A percentile compares a stretch with the other conserved stretches of the same genome.
These are phyloP conservation scores for Leuciscus idus DNA, from an alignment of 2,113 vertebrate genomes.

Conservation along the genomic window DNA sequence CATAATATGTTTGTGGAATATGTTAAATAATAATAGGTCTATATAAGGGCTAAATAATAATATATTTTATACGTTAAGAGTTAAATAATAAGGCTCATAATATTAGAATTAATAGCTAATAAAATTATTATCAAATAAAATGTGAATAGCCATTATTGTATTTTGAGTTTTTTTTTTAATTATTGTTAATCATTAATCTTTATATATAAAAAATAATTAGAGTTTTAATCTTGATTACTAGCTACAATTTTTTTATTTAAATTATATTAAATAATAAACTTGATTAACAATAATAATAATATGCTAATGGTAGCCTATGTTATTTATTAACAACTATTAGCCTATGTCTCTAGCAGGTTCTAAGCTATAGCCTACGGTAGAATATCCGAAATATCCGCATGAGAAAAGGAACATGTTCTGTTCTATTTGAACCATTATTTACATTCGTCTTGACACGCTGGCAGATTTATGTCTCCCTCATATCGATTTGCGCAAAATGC, in stretches of 20 bases:
- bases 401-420: constrained; percentile 76
- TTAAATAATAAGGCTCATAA: neutral
- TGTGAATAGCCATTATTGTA: constrained; percentile 25
- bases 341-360: neutral
- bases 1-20: too few species aligned
- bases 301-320: neutral
- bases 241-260: neutral
- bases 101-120: neutral
- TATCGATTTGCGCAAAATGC: constrained; percentile 78
- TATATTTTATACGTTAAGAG: neutral
- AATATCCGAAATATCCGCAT: neutral
- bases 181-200: too few species aligned
- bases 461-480: constrained; percentile 79
- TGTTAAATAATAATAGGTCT: too few species aligned
- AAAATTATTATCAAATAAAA: constrained; percentile 63
- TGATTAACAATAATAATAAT: neutral
- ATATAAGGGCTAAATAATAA: neutral
- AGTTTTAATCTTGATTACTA: neutral
- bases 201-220: too few species aligned
- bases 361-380: neutral
- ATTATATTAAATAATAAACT: neutral
- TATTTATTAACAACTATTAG: too few species aligned
- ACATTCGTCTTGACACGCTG: constrained; percentile 82
- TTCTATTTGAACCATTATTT: constrained; percentile 87
- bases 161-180: neutral